These are phyloP conservation scores for Brachyalestes nurse DNA, from an alignment of 2,797 vertebrate species.

Conservation along the genomic window DNA sequence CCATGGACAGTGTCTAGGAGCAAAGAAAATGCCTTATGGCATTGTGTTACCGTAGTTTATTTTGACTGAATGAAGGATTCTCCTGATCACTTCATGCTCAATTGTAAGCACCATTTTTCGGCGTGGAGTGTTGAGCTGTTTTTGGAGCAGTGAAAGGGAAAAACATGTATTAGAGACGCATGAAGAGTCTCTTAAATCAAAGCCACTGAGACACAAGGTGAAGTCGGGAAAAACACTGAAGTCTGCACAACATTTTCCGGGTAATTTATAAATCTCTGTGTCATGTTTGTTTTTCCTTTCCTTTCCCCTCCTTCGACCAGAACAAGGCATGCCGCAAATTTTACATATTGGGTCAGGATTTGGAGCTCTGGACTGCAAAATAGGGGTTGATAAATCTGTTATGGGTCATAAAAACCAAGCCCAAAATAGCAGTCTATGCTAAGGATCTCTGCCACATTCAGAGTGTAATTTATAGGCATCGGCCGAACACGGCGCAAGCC, in stretches of 20 bases:
- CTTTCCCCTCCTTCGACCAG: conserved; percentile 10
- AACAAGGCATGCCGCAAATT: conserved; percentile 30
- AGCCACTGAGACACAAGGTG: conserved; percentile 10
- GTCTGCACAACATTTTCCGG: conserved; percentile 21
- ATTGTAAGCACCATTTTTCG: background rate
- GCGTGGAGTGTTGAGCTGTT: background rate
- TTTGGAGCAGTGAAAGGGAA: conserved; percentile 3
- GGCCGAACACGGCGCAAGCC: background rate
- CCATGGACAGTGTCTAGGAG: conserved; percentile 50
- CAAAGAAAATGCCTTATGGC: conserved; percentile 3
- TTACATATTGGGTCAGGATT: conserved; percentile 46
- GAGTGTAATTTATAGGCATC: background rate
- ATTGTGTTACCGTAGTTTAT: background rate
- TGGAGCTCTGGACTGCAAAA: conserved; percentile 29
- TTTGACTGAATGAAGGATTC: background rate
- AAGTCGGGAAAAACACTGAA: conserved; percentile 1
- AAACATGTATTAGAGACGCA: conserved; percentile 1
- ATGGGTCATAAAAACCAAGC: conserved; percentile 47
- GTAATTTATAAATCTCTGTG: conserved; percentile 37
- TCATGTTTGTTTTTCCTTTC: conserved; percentile 36
- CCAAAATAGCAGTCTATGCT: conserved; percentile 46
- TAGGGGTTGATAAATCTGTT: conserved; percentile 36
- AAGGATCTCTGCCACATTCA: conserved; percentile 13
- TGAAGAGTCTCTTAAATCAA: conserved; percentile 27
- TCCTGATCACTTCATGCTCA: background rate